Base-by-base conservation (phyloP, 2,888 invertebrate genomes). In the Drosophila monieri region DNA sequence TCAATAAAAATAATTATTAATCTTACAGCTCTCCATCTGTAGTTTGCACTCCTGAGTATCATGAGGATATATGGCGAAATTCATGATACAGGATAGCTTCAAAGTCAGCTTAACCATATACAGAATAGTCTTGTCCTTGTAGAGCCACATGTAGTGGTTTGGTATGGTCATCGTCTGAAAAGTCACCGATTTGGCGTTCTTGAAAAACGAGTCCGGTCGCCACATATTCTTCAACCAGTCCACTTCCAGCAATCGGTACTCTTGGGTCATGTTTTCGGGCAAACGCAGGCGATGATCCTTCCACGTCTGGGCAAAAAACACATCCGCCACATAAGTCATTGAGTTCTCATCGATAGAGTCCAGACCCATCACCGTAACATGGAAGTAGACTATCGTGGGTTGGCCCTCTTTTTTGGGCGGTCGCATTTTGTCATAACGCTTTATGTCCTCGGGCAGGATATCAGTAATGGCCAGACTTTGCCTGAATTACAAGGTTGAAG, bases 281-380 rank as follows among this genome's bases (percentile, higher is more conserved):
- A 97, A 92, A 61, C 96, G 93, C 25, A 97, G 92, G 6, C 97
- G 94, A 90, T 96, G 95, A 90, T 97, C 97, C 90, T 96, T 97
- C 97, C 97, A 98, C 2, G 96, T 96, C 93, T 97, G 97, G 10
- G 97, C 97, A 90, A 97, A 97, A 92, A 97, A 97, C 89, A 97
- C 97, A 88, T 97, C 97, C 0, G 97, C 97, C 1, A 96, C 97
- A 83, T 97, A 97, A 0, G 97, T 97, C 98, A 98, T 98, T 4
- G 97, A 97, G 81, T 96, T 97, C 91, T 98, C 98, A 89, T 98
- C 98, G 74, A 98, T 98, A 39, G 98, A 98, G 92, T 98, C 98
- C 73, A 98, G 92, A 0, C 98, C 98, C 97, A 98, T 97, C 39
- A 97, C 97, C 0, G 97, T 97, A 35, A 97, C 97, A 89, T 97